Evolutionary conservation across 2,888 invertebrate genomes (phyloP).

Genomic region (Phragmatobia fuliginosa): DNA sequence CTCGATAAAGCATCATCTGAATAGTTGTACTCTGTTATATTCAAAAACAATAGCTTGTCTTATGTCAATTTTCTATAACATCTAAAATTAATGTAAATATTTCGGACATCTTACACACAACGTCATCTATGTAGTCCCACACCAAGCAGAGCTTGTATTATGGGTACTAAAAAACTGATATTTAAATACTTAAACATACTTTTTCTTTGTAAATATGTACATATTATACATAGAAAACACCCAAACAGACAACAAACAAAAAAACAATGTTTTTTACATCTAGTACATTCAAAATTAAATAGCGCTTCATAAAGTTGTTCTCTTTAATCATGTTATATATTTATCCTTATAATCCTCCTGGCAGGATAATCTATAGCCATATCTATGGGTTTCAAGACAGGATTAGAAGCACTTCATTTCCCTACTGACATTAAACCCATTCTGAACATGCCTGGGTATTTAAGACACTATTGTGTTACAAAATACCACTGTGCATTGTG

Average conservation of each 20-base stretch:
- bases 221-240: too few relatives aligned
- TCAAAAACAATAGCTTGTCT: not conserved
- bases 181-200: too few relatives aligned
- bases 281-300: not conserved
- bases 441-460: not conserved
- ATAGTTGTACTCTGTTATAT: not conserved
- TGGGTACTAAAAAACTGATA: too few relatives aligned
- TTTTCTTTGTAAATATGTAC: too few relatives aligned
- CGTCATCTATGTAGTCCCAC: too few relatives aligned
- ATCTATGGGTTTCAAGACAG: not conserved
- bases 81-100: not conserved
- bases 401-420: constrained; percentile 3
- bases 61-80: not conserved
- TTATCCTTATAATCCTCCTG: not conserved
- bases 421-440: not conserved
- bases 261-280: not conserved
- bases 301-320: not conserved
- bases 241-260: too few relatives aligned
- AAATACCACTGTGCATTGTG: not conserved
- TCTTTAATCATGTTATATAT: not conserved
- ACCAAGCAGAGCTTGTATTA: too few relatives aligned
- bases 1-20: not conserved
- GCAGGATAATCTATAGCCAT: not conserved
- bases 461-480: not conserved
- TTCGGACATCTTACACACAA: too few relatives aligned